phyloP scores from a whole-genome alignment of 2,797 vertebrate species.

The Enoplosus armatus region DNA sequence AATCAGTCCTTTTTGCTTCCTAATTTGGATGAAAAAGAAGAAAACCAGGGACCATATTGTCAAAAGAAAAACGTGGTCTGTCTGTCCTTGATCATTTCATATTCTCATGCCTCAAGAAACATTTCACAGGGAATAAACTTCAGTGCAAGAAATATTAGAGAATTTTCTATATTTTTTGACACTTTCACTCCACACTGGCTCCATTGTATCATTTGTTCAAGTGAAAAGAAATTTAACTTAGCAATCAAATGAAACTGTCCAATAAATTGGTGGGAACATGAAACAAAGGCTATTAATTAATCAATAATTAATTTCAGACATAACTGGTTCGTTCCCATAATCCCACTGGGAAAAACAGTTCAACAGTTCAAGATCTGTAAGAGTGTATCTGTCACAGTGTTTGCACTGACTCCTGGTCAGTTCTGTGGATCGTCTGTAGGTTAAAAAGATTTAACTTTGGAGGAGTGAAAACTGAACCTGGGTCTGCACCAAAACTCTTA shows the following conservation, averaged over 20 bases:
- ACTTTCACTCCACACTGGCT: not conserved
- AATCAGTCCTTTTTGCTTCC: conserved; percentile 29
- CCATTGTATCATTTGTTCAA: not conserved
- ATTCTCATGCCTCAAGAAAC: conserved; percentile 1
- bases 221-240: conserved; percentile 6
- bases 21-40: conserved; percentile 38
- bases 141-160: conserved; percentile 6
- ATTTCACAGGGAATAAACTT: conserved; percentile 30
- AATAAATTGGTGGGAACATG: conserved; percentile 1
- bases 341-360: not conserved
- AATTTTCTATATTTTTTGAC: conserved; percentile 25
- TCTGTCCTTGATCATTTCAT: conserved; percentile 50
- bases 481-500: conserved; percentile 24
- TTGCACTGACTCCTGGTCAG: conserved; percentile 13
- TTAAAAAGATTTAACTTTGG: conserved; percentile 4
- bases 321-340: no score
- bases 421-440: not conserved
- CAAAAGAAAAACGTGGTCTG: conserved; percentile 37
- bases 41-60: conserved; percentile 35
- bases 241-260: not conserved
- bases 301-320: not conserved
- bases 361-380: not conserved
- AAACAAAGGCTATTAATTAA: not conserved
- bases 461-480: conserved; percentile 26
- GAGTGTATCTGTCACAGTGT: not conserved